phyloP scores from a whole-genome alignment of 2,113 vertebrate species.

The Xerus inauris region DNA sequence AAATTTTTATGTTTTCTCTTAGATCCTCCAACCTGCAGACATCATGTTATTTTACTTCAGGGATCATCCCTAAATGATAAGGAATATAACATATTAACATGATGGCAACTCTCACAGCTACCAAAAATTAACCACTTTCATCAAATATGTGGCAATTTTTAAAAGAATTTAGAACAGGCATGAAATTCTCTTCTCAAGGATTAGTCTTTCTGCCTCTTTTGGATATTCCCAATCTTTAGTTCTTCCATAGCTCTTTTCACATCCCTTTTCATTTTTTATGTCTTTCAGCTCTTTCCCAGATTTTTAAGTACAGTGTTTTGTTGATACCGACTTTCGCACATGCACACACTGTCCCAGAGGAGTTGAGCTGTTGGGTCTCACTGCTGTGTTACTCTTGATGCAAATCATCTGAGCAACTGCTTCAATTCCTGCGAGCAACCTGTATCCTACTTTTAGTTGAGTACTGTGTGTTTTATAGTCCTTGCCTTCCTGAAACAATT shows the following conservation, averaged over 20 bases:
- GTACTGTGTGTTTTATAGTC: not conserved
- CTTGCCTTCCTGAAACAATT: not conserved
- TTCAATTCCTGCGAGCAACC: not conserved
- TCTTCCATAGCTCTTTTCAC: not conserved
- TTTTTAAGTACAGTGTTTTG: not conserved
- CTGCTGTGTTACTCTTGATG: not conserved
- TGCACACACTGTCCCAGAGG: too few species aligned
- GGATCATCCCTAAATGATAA: not conserved
- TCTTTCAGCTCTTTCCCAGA: not conserved
- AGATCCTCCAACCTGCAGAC: not conserved
- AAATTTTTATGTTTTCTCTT: not conserved
- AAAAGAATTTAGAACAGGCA: not conserved
- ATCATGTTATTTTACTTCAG: not conserved
- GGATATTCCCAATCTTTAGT: not conserved
- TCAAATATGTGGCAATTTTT: not conserved
- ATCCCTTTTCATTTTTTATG: not conserved
- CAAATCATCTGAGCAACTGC: not conserved
- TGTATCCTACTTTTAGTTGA: not conserved
- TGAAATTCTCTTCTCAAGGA: not conserved
- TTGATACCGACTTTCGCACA: not conserved
- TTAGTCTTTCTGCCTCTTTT: not conserved
- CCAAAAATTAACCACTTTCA: not conserved
- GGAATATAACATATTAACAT: not conserved
- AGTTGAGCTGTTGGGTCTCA: not conserved
- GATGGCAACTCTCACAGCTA: not conserved